These are phyloP conservation scores for Zelostemma sp. DNA, from an alignment of 1,140 invertebrate species.

Conservation along the genomic window DNA sequence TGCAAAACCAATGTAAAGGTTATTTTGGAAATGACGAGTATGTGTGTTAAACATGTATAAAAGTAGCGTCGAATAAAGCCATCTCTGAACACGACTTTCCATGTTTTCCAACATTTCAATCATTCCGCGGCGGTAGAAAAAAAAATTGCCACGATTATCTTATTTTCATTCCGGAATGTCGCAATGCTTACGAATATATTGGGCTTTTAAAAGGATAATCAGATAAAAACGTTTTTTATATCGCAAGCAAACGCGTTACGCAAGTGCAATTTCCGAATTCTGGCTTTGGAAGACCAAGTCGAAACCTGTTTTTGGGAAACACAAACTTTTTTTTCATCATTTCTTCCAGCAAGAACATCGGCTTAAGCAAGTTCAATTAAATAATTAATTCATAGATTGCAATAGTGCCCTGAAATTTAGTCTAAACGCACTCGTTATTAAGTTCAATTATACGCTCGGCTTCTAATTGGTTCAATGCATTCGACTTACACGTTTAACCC, in stretches of 20 bases:
- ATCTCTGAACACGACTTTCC: slow-evolving; percentile 56
- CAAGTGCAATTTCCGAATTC: too few relatives aligned
- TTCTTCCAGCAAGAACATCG: too few relatives aligned
- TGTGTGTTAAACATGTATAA: slow-evolving; percentile 66
- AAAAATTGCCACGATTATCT: too few relatives aligned
- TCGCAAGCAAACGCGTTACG: too few relatives aligned
- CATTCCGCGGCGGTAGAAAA: too few relatives aligned
- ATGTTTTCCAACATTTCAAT: background rate
- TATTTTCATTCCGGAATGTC: too few relatives aligned
- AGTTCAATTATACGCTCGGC: background rate
- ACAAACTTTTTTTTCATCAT: too few relatives aligned
- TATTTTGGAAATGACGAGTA: slow-evolving; percentile 55
- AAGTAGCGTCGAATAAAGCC: slow-evolving; percentile 66
- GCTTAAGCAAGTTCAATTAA: background rate
- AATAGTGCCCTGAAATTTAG: background rate
- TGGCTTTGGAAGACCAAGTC: too few relatives aligned
- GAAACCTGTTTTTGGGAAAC: too few relatives aligned
- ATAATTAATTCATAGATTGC: background rate
- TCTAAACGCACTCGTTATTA: background rate
- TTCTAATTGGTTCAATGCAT: background rate
- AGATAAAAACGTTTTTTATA: too few relatives aligned
- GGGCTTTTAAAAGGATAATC: too few relatives aligned
- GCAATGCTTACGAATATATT: too few relatives aligned
- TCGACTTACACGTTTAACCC: slow-evolving; percentile 3
- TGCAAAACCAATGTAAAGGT: background rate